phyloP scores from a whole-genome alignment of 2,888 invertebrate genomes.

The Drosophila affinis region DNA sequence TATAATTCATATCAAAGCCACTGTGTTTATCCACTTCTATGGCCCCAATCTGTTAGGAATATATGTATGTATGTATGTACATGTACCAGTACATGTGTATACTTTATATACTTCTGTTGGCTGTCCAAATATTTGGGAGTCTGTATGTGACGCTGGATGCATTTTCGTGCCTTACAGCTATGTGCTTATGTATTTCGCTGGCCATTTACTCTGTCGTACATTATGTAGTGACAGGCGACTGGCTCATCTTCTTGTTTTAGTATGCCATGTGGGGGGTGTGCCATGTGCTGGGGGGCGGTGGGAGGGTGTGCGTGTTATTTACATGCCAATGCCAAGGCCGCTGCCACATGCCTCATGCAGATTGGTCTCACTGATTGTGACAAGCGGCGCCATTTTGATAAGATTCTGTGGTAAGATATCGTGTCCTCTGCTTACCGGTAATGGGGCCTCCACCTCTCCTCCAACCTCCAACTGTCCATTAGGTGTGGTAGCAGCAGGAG shows the following conservation, averaged over 20 bases:
- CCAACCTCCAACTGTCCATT: slow-evolving; percentile 13
- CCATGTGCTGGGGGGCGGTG: background rate
- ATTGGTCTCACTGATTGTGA: slow-evolving; percentile 85
- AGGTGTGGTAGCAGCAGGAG: slow-evolving; percentile 2
- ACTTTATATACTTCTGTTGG: slow-evolving; percentile 22
- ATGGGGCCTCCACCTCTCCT: slow-evolving; percentile 30
- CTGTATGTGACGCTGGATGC: slow-evolving; percentile 29
- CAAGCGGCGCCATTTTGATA: slow-evolving; percentile 84
- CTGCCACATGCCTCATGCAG: slow-evolving; percentile 58
- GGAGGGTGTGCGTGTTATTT: slow-evolving; percentile 36
- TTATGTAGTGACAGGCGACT: slow-evolving; percentile 26
- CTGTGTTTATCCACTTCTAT: slow-evolving; percentile 26
- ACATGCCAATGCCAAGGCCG: slow-evolving; percentile 47
- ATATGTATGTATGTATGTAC: background rate
- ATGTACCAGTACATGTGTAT: background rate
- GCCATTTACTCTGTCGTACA: slow-evolving; percentile 31
- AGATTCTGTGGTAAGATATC: slow-evolving; percentile 37
- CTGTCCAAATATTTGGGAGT: slow-evolving; percentile 36
- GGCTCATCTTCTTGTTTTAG: background rate
- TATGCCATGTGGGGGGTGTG: background rate
- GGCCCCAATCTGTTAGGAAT: background rate
- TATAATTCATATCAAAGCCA: slow-evolving; percentile 34
- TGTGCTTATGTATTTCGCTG: slow-evolving; percentile 13
- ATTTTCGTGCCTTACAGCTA: slow-evolving; percentile 34
- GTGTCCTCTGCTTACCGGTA: slow-evolving; percentile 84